Evolutionary conservation across 2,113 vertebrate genomes (phyloP), one percentile per base, ranked within the genome.

Genomic region (Forbesichthys papilliferus): DNA sequence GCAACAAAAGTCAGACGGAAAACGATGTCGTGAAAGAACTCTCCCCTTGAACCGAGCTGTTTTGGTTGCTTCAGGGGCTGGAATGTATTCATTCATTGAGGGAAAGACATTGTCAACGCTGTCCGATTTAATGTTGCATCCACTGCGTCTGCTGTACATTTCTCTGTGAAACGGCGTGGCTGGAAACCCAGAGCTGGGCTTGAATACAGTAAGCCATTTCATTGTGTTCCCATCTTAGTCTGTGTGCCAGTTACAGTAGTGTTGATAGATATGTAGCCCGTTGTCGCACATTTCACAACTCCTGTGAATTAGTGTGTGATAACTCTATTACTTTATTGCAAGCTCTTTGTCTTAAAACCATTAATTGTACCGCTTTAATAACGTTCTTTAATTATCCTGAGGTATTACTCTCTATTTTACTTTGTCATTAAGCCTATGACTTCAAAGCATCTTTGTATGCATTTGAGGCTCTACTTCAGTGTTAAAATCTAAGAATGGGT

Each of bases 201-300:
- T 64, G 63, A 77, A 79, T 81, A 84, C 88, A 85, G 90, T 87
- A 89, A 88, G 89, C 70, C 51, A 77, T 62, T 81, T 65, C 48
- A 79, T 47, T 77, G 62, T 74, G 66, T 64, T 20, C 27, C 27
- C 2, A 27, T 27, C 27, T 66, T 13, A 60, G 59, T 73, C 18
- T 62, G 11, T 76, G 51, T 61, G 68, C 74, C 60, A 77, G 48
- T 73, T 71, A 27, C 27, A 27, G 27, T 27, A 55, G 67, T 67
- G 65, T 72, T 59, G 55, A 51, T 63, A 60, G 27, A 77, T 75
- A 61, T 74, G 1, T 61, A 42, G 70, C 64, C 18, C 54, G 36
- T 59, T 64, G 33, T 27, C 66, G 8, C 69, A 27, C 46, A 14
- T 53, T 76, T 75, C 54, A 52, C 20, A 64, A 14, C 62, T 73